These are phyloP conservation scores for Leptatherina wallacei DNA, from an alignment of 2,797 vertebrate species.

Conservation along the genomic window DNA sequence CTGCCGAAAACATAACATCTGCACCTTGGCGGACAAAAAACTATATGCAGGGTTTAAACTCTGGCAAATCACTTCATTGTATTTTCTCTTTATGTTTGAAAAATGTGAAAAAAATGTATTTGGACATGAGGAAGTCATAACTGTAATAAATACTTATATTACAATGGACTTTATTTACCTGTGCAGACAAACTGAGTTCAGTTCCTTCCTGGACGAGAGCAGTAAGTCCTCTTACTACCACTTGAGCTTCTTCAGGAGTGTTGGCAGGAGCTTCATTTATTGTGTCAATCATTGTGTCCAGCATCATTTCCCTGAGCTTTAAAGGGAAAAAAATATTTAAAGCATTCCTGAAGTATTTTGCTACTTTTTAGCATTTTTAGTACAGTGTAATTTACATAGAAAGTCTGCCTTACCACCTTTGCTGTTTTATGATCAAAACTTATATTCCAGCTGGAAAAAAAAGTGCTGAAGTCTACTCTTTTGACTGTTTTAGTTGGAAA, in stretches of 20 bases:
- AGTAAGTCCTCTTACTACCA: slow-evolving; percentile 79
- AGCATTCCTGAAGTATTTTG: not conserved
- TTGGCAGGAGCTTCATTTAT: slow-evolving; percentile 41
- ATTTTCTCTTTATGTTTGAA: not conserved
- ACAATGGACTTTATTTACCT: slow-evolving; percentile 73
- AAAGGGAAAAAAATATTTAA: slow-evolving; percentile 24
- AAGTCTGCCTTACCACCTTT: no score
- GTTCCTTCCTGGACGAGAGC: slow-evolving; percentile 74
- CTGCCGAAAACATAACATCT: no score
- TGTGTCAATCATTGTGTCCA: slow-evolving; percentile 77
- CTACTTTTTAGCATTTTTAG: not conserved
- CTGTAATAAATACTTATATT: not conserved
- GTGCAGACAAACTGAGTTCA: slow-evolving; percentile 83
- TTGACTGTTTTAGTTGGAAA: no score
- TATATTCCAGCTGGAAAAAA: no score
- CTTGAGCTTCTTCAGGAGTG: slow-evolving; percentile 75
- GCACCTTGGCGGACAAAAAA: no score
- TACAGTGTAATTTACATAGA: no score
- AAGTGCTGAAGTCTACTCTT: no score
- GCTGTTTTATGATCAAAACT: no score
- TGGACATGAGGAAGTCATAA: not conserved
- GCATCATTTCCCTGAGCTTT: slow-evolving; percentile 86
- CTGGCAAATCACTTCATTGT: not conserved
- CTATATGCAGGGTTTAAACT: not conserved
- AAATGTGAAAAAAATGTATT: not conserved